Evolutionary conservation across 2,888 invertebrate genomes (phyloP), one percentile per base, ranked within the genome.

Genomic region (Melangyna quadrimaculata): DNA sequence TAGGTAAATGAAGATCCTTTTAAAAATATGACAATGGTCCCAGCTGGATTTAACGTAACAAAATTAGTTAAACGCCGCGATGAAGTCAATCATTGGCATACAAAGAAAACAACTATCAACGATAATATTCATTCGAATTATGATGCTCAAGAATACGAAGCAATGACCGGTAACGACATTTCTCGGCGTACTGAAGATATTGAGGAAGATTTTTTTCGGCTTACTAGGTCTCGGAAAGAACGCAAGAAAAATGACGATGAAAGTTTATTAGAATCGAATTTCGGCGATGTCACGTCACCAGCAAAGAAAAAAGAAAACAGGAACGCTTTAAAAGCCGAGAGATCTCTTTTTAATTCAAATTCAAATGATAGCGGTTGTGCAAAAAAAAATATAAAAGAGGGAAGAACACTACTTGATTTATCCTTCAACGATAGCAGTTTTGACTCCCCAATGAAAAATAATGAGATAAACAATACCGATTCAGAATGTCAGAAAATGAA

Each of bases 31-130:
- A 87, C 80, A 4, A 80, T 89, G 84, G 75, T 89, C 19, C 89
- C 89, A 27, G 89, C 88, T n/a, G 89, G 89, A 1, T 89, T 80
- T 22, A 88, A 89, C 86, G 72, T 89, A 51, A 78, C 88, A 7
- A 89, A 88, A 35, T 55, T 89, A 17, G 69, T 74, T 27, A 78
- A 51, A 7, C 88, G 89, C 17, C 88, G 78, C 10, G 73, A 89
- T 22, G 89, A 88, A 78, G 61, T 87, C 32, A 88, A 87, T 19
- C 89, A 89, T 71, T 89, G 89, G 89, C 89, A 89, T 55, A 89
- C 89, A 7, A 89, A 88, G 70, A 88, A 88, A 59, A 84, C 88
- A n/a, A 89, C 89, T 8, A 86, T 84, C 7, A 61, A 88, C 40
- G 88, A 89, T 55, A 57, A 57, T 0, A 17, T 78, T 9, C 40